Evolutionary conservation across 2,888 invertebrate species (phyloP).

Genomic region (Julus scanicus): DNA sequence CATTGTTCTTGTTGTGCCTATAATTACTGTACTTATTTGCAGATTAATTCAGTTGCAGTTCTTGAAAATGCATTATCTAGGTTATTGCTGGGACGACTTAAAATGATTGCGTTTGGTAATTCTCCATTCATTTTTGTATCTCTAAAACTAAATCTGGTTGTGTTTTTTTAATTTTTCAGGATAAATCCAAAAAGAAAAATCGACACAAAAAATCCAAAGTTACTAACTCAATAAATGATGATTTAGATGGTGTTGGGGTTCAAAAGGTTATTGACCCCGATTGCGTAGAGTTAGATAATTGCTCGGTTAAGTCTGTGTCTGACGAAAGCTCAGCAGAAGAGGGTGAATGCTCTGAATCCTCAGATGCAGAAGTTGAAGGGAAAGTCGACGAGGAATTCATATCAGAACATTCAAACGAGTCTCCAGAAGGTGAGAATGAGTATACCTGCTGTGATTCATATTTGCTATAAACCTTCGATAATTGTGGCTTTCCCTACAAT

Average conservation of each 20-base stretch:
- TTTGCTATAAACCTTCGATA: too few species aligned
- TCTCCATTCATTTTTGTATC: not conserved
- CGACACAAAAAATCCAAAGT: not conserved
- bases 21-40: not conserved
- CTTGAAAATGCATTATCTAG: not conserved
- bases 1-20: not conserved
- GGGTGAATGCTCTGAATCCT: constrained; percentile 56
- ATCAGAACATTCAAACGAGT: not conserved
- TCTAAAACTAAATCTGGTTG: not conserved
- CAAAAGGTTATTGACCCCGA: not conserved
- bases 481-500: too few species aligned
- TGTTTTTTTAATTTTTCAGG: not conserved
- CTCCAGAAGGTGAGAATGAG: constrained; percentile 49
- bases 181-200: not conserved
- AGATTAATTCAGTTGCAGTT: not conserved
- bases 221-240: not conserved
- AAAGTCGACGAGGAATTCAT: not conserved
- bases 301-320: not conserved
- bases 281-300: not conserved
- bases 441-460: too few species aligned
- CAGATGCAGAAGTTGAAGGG: not conserved
- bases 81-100: not conserved
- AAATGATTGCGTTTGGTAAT: not conserved
- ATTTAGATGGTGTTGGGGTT: constrained; percentile 19
- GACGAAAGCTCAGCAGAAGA: constrained; percentile 63